Conservation (phyloP, 2,113 vertebrate species). For the Circaetus cinerascens region DNA sequence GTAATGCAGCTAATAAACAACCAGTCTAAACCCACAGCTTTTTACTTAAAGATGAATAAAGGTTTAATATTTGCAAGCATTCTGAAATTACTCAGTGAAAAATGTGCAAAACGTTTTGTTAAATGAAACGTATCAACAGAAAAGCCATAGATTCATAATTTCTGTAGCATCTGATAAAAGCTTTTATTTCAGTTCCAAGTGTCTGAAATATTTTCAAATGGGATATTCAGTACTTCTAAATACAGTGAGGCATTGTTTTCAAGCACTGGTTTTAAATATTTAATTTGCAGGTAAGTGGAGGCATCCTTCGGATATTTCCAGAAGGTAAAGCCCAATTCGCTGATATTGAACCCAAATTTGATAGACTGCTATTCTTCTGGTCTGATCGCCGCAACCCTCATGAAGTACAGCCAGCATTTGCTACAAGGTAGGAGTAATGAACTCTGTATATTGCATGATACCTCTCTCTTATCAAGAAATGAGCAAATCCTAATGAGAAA, state of each 20-base stretch:
- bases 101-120: background rate
- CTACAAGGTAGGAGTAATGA: slow-evolving; percentile 83
- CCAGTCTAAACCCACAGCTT: background rate
- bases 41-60: background rate
- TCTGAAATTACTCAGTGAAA: background rate
- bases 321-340: slow-evolving; percentile 97
- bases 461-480: background rate
- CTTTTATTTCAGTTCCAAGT: background rate
- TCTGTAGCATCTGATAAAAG: background rate
- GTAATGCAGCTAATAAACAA: background rate
- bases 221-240: background rate
- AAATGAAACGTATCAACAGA: background rate
- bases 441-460: background rate
- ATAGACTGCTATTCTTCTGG: slow-evolving; percentile 97
- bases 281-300: slow-evolving; percentile 87
- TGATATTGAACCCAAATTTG: slow-evolving; percentile 98
- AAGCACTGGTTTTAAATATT: background rate
- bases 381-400: slow-evolving; percentile 98
- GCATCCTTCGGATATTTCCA: slow-evolving; percentile 97
- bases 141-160: background rate
- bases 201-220: background rate
- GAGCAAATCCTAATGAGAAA: background rate
- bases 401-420: slow-evolving; percentile 94
- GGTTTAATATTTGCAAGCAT: background rate
- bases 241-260: background rate